Evolutionary conservation across 1,140 invertebrate genomes (phyloP).

Genomic region (Conus betulinus): DNA sequence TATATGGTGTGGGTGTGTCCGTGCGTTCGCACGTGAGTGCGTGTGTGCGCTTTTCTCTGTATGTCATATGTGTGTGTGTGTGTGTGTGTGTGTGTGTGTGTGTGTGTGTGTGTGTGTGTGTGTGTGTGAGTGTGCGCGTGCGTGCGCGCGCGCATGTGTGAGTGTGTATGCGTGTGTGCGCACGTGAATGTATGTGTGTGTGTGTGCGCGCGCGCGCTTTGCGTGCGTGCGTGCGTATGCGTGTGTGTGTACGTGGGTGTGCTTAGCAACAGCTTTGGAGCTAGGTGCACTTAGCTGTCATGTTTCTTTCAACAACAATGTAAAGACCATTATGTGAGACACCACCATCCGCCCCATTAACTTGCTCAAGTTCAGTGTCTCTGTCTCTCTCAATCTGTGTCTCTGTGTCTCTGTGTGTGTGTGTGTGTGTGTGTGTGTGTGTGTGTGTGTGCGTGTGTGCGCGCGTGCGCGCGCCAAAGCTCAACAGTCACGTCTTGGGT

Average conservation of each 20-base stretch:
- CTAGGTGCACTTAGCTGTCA: too few relatives aligned
- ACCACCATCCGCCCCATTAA: neutral
- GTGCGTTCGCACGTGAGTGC: too few relatives aligned
- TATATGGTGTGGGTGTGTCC: too few relatives aligned
- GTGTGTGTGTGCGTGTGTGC: conserved; percentile 13
- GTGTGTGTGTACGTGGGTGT: neutral
- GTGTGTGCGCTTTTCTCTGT: too few relatives aligned
- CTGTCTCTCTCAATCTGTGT: neutral
- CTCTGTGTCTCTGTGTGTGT: neutral
- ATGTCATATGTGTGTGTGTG: too few relatives aligned
- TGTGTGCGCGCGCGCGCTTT: neutral
- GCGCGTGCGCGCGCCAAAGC: too few relatives aligned
- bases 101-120: neutral
- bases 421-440: conserved; percentile 22
- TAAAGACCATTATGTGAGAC: too few relatives aligned
- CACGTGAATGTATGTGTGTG: neutral
- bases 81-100: neutral
- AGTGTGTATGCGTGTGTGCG: neutral
- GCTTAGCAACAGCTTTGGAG: too few relatives aligned
- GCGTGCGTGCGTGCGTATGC: neutral
- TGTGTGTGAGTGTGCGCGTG: neutral
- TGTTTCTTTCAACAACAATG: too few relatives aligned
- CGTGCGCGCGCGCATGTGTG: neutral
- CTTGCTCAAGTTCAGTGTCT: neutral
- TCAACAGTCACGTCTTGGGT: too few relatives aligned